Percentiles rank a stretch among this genome's conserved stretches.
These are phyloP conservation scores for Odontophorus gujanensis DNA, from an alignment of 2,113 vertebrate species.

Conservation along the genomic window DNA sequence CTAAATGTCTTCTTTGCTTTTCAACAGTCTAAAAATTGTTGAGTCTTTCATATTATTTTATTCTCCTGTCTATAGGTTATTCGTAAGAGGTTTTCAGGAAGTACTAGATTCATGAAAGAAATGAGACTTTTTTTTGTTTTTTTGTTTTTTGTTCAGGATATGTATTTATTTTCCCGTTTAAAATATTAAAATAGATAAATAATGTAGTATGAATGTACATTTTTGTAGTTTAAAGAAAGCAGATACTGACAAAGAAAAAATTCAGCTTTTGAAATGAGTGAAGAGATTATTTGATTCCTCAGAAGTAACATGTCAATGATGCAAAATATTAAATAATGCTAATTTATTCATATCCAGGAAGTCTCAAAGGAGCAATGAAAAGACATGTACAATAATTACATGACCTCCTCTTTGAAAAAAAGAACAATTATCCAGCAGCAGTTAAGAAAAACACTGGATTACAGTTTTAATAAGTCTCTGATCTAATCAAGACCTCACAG, in stretches of 20 bases:
- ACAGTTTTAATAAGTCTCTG: neutral
- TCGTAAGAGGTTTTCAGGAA: neutral
- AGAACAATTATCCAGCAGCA: neutral
- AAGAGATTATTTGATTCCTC: neutral
- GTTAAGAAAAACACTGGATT: neutral
- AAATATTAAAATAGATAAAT: constrained; percentile 20
- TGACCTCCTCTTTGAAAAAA: neutral
- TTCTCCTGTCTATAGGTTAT: neutral
- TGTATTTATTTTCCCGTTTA: neutral
- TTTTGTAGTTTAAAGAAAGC: constrained; percentile 8
- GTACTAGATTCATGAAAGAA: neutral
- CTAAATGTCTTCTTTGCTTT: neutral
- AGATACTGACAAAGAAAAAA: neutral
- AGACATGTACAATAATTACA: neutral
- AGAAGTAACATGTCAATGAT: neutral
- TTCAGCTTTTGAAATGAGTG: neutral
- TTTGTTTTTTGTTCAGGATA: neutral
- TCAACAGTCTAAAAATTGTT: neutral
- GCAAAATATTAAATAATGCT: constrained; percentile 31
- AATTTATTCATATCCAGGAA: neutral
- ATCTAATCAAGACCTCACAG: neutral
- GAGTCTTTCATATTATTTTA: neutral
- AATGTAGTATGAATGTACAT: neutral
- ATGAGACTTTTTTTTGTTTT: neutral
- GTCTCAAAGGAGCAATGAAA: neutral